Evolutionary conservation across 2,888 invertebrate species (phyloP).

Genomic region (Strigamia maritima): DNA sequence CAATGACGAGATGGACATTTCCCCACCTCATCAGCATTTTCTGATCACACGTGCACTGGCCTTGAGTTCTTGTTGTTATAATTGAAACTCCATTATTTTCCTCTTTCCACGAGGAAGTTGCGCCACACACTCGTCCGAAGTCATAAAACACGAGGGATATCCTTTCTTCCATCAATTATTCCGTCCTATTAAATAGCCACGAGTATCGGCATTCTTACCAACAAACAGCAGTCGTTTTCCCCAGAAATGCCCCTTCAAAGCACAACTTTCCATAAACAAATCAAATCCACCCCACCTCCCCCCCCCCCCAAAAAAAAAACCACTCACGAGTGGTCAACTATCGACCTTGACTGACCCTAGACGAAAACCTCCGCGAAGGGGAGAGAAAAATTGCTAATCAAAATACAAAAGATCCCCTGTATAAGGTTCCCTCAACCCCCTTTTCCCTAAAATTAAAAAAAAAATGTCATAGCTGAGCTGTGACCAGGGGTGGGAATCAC

Average conservation of each 20-base stretch:
- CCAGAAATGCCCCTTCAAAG: background rate
- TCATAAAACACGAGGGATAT: slow-evolving; percentile 26
- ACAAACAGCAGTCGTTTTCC: background rate
- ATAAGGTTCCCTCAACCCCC: background rate
- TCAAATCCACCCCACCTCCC: background rate
- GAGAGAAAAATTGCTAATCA: background rate
- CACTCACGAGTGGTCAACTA: background rate
- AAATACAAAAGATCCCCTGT: background rate
- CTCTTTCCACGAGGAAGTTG: slow-evolving; percentile 17
- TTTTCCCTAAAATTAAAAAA: background rate
- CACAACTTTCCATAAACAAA: background rate
- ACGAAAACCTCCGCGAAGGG: background rate
- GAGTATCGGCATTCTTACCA: background rate
- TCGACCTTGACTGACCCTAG: slow-evolving; percentile 12
- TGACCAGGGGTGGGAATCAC: slow-evolving; percentile 2
- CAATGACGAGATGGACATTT: slow-evolving; percentile 15
- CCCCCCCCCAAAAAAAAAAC: background rate
- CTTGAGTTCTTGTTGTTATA: slow-evolving; percentile 11
- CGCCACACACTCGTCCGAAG: background rate
- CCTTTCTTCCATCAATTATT: slow-evolving; percentile 27
- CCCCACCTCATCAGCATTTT: slow-evolving; percentile 12
- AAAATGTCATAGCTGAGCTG: background rate
- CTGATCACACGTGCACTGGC: slow-evolving; percentile 8
- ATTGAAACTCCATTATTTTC: slow-evolving; percentile 13
- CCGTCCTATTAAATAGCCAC: slow-evolving; percentile 22